Evolutionary conservation across 2,113 vertebrate species (phyloP).

Genomic region (Fulica atra): DNA sequence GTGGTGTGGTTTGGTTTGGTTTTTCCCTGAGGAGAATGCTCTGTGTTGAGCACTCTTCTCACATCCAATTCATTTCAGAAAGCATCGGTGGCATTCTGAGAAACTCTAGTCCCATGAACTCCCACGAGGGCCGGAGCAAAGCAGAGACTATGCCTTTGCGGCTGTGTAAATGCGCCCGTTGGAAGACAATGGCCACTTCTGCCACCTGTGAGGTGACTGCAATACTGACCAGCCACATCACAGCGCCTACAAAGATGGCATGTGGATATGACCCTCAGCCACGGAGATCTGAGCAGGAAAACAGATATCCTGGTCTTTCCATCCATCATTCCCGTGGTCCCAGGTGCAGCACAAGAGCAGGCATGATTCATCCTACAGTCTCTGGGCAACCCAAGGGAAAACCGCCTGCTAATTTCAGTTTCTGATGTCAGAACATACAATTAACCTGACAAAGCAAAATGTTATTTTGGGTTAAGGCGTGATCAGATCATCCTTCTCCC

Average conservation of each 20-base stretch:
- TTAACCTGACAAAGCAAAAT: slow-evolving; percentile 14
- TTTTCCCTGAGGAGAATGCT: background rate
- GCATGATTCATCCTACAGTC: slow-evolving; percentile 11
- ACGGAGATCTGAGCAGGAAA: background rate
- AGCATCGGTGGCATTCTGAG: background rate
- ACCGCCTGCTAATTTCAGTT: slow-evolving; percentile 16
- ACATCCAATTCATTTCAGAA: background rate
- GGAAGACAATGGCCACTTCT: background rate
- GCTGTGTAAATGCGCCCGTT: background rate
- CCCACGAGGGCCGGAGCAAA: background rate
- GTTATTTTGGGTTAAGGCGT: slow-evolving; percentile 3
- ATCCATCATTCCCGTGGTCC: background rate
- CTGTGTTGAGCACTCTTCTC: background rate
- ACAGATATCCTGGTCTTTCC: background rate
- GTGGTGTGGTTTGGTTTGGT: no score
- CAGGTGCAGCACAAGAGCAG: background rate
- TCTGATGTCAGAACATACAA: background rate
- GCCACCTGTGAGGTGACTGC: background rate
- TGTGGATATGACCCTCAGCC: background rate
- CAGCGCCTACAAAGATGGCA: background rate
- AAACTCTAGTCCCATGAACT: background rate
- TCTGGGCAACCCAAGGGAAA: slow-evolving; percentile 28
- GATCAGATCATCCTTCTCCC: background rate
- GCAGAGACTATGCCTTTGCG: background rate
- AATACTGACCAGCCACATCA: background rate